These are phyloP conservation scores for Oscheius sp. DNA, from an alignment of 2,888 invertebrate species.

Conservation along the genomic window DNA sequence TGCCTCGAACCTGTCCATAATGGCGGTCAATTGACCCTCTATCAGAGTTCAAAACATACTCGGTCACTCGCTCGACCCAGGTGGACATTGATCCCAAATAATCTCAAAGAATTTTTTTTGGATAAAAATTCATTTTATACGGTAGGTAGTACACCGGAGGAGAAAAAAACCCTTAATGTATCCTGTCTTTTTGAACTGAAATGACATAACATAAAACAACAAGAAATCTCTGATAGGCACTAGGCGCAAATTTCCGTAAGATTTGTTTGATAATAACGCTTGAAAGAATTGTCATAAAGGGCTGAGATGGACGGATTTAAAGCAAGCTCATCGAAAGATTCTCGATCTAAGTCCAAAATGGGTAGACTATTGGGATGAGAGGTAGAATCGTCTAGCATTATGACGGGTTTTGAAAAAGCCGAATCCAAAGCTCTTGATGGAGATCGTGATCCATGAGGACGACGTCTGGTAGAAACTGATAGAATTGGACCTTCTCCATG, in stretches of 20 bases:
- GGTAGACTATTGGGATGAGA: background rate
- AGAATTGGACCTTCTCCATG: background rate
- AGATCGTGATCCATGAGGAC: background rate
- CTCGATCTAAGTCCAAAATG: background rate
- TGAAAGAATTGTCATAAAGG: background rate
- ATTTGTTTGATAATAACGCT: background rate
- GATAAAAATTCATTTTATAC: background rate
- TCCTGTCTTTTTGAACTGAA: too few relatives aligned
- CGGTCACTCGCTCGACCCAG: too few relatives aligned
- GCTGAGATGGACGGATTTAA: background rate
- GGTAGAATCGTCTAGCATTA: background rate
- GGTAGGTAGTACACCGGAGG: background rate
- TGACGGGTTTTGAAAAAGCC: background rate
- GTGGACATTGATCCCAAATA: background rate
- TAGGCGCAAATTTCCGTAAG: conserved; percentile 11
- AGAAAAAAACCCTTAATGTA: background rate
- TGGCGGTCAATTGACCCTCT: too few relatives aligned
- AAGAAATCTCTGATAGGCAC: too few relatives aligned
- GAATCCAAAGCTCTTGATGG: background rate
- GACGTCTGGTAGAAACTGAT: background rate
- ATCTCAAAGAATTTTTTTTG: background rate
- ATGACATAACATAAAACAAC: too few relatives aligned
- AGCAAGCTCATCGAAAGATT: background rate
- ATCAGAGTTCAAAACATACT: too few relatives aligned
- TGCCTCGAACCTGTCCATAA: too few relatives aligned